phyloP scores from a whole-genome alignment of 2,113 vertebrate genomes.

The Macroglossus sobrinus region DNA sequence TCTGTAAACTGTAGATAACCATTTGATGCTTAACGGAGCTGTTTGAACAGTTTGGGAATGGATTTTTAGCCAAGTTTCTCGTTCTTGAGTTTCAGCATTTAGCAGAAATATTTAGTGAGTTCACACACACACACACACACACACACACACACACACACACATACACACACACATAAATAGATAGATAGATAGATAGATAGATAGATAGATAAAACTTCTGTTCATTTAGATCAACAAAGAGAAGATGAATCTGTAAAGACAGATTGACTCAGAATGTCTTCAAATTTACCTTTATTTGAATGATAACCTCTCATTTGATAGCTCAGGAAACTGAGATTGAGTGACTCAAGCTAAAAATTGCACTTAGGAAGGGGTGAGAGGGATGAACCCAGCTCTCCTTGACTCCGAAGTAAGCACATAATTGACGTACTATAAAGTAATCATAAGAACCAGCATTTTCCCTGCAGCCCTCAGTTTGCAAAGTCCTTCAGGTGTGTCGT shows the following conservation, averaged over 20 bases:
- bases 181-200: no score
- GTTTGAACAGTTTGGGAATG: neutral
- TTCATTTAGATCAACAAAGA: neutral
- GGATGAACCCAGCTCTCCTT: neutral
- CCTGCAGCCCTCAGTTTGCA: no score
- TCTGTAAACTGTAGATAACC: neutral
- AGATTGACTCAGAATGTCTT: neutral
- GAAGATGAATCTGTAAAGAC: neutral
- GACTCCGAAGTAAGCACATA: neutral
- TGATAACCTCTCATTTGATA: neutral
- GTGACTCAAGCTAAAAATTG: neutral
- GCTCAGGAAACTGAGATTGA: neutral
- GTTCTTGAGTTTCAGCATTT: neutral
- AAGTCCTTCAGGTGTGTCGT: accelerated
- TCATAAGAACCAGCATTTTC: neutral
- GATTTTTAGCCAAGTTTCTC: neutral
- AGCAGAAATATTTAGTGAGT: neutral
- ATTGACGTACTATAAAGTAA: neutral
- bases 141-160: neutral
- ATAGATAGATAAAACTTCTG: neutral
- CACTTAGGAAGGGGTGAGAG: neutral
- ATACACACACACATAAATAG: no score
- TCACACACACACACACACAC: neutral
- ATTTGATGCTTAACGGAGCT: neutral
- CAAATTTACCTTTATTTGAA: neutral